Percentiles rank a stretch among this genome's conserved stretches.
phyloP scores from a whole-genome alignment of 2,888 invertebrate genomes.

The Priocnemis perturbator region DNA sequence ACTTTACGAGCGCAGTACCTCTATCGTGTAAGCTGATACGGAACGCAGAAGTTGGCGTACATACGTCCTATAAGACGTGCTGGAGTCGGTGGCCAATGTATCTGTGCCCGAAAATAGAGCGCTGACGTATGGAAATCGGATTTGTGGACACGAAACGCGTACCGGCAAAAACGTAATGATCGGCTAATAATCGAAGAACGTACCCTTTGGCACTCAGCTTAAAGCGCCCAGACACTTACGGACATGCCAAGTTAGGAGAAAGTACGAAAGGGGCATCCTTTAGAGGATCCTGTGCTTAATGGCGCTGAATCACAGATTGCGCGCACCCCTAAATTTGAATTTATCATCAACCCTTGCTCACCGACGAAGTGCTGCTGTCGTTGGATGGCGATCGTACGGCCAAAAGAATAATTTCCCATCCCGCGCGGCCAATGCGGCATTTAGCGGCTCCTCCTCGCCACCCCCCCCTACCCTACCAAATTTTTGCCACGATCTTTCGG shows the following conservation, averaged over 20 bases:
- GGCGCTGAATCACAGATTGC: constrained; percentile 76
- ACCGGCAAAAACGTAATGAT: not conserved
- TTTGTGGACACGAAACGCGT: too few species aligned
- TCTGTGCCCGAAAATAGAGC: constrained; percentile 13
- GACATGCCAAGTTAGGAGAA: constrained; percentile 65
- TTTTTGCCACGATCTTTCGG: too few species aligned
- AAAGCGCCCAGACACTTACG: constrained; percentile 52
- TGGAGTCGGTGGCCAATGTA: not conserved
- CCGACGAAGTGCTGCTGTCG: constrained; percentile 44
- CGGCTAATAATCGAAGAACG: not conserved
- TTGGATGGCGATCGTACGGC: constrained; percentile 58
- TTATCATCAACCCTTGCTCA: constrained; percentile 70
- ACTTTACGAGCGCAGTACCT: constrained; percentile 57
- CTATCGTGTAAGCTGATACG: constrained; percentile 39
- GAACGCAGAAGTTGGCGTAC: constrained; percentile 24
- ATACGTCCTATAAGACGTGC: constrained; percentile 32
- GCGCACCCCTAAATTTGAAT: constrained; percentile 69
- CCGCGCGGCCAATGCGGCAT: too few species aligned
- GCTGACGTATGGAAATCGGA: constrained; percentile 19
- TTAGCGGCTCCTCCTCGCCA: not conserved
- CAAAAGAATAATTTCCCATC: constrained; percentile 49
- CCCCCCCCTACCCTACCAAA: too few species aligned
- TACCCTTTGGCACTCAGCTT: constrained; percentile 51
- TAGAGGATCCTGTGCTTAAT: constrained; percentile 73
- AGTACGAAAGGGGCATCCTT: constrained; percentile 60